A percentile compares a stretch with the other conserved stretches of the same genome.
phyloP scores from a whole-genome alignment of 92 coral and sea anemone species.

The Palythoa heliodiscus region DNA sequence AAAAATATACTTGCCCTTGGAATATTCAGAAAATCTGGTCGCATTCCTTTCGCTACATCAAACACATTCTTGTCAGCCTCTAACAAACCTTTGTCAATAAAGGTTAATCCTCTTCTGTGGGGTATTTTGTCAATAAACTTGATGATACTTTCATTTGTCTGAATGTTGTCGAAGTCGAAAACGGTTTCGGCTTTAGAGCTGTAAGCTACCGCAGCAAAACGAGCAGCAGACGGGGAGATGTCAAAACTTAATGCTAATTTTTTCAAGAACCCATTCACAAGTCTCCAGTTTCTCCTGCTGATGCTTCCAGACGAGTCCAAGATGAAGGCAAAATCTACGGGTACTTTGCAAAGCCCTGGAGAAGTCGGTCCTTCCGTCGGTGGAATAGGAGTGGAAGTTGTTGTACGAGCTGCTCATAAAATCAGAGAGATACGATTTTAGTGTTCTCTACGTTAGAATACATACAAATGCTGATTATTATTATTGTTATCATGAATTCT shows the following conservation, averaged over 20 bases:
- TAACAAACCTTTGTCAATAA: constrained; percentile 15
- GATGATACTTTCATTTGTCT: not conserved
- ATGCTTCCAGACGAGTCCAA: constrained; percentile 42
- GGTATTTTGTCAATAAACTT: not conserved
- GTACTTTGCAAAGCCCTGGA: not conserved
- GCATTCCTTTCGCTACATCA: constrained; percentile 2
- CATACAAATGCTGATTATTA: no score
- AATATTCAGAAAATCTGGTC: not conserved
- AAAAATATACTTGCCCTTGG: not conserved
- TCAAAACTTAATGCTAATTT: not conserved
- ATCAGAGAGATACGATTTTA: not conserved
- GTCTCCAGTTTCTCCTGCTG: constrained; percentile 6
- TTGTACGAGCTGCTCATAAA: not conserved
- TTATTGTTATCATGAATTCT: no score
- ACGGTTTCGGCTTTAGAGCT: constrained; percentile 2
- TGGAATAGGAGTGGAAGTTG: not conserved
- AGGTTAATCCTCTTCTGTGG: constrained; percentile 15
- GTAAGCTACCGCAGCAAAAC: constrained; percentile 26
- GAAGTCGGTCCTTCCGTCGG: not conserved
- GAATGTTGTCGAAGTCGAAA: not conserved
- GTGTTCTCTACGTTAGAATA: not conserved
- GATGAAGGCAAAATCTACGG: constrained; percentile 18
- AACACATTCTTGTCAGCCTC: constrained; percentile 9
- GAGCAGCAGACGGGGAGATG: constrained; percentile 15
- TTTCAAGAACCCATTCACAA: constrained; percentile 16